These are phyloP conservation scores for Merops nubicus DNA, from an alignment of 2,113 vertebrate species.

Conservation along the genomic window DNA sequence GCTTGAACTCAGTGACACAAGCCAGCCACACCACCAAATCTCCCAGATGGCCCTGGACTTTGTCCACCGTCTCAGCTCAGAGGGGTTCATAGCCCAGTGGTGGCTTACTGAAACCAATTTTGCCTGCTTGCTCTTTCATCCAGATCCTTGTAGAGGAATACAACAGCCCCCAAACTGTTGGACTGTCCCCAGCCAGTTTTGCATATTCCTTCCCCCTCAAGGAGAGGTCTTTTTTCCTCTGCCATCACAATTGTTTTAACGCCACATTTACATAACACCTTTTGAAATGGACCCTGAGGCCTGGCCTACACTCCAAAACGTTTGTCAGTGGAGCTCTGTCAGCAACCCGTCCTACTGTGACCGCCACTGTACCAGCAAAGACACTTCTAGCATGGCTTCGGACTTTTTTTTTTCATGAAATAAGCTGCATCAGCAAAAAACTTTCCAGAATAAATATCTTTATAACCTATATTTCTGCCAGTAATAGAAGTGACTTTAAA, in stretches of 20 bases:
- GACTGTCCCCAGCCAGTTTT: background rate
- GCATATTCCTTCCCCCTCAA: background rate
- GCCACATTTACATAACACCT: constrained; percentile 2
- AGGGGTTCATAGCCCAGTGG: background rate
- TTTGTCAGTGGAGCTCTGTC: background rate
- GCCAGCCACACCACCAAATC: background rate
- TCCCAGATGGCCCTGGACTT: background rate
- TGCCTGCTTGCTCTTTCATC: background rate
- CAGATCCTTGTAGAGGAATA: background rate
- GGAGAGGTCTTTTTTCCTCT: background rate
- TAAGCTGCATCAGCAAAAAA: background rate
- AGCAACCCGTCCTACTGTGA: background rate
- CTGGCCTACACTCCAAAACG: background rate
- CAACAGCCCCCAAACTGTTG: background rate
- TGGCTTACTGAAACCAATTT: background rate
- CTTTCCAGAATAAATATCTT: background rate
- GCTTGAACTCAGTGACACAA: background rate
- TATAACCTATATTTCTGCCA: background rate
- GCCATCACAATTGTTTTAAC: constrained; percentile 2
- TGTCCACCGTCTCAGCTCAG: background rate
- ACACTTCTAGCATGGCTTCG: background rate
- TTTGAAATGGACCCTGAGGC: background rate
- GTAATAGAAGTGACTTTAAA: background rate
- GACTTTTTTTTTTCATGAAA: background rate
- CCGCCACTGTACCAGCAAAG: background rate